Evolutionary conservation across 1,140 invertebrate species (phyloP), one percentile per base, ranked within the genome.

Genomic region (Drosophila bocki): DNA sequence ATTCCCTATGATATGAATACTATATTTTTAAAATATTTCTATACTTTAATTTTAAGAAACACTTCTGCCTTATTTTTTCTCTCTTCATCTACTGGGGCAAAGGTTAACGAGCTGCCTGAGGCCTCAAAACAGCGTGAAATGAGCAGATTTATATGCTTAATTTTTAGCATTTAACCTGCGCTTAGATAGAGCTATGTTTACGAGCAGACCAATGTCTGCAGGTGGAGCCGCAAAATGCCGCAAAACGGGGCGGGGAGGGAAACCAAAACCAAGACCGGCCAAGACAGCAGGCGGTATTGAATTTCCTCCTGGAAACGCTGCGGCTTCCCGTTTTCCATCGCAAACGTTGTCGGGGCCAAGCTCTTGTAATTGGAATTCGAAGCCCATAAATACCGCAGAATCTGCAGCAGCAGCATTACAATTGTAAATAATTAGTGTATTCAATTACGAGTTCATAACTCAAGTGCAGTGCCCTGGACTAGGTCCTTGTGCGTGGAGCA

Each of bases 401-500:
- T 59, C 32, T 29, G 26, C 26, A 29, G 26, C 26, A 29, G 53
- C 56, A 61, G 72, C 48, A 80, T 67, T 78, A 71, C 70, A 42
- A 32, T 51, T 39, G 77, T 58, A 71, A 60, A 81, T 88, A 85
- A 88, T 84, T 71, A 74, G 62, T 15, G 59, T 61, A 85, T 88
- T 88, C 85, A 88, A 88, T 88, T 81, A 88, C 81, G 81, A 74
- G 37, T 78, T 81, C 81, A 85, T 90, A 81, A 79, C 64, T 78
- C 59, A 85, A 56, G n/a, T 39, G 54, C 41, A 39, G 42, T 39
- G 32, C 29, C 6, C 29, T 3, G n/a, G 33, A 42, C 29, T 3
- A 11, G 72, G 58, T 45, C 51, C 51, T 57, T 70, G 65, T 37
- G 13, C 53, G 47, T 12, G 37, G 45, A 45, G 41, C 69, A n/a